A percentile compares a stretch with the other conserved stretches of the same genome.
Evolutionary conservation across 2,888 invertebrate genomes (phyloP).

Genomic region (Trichogramma dendrolimi): DNA sequence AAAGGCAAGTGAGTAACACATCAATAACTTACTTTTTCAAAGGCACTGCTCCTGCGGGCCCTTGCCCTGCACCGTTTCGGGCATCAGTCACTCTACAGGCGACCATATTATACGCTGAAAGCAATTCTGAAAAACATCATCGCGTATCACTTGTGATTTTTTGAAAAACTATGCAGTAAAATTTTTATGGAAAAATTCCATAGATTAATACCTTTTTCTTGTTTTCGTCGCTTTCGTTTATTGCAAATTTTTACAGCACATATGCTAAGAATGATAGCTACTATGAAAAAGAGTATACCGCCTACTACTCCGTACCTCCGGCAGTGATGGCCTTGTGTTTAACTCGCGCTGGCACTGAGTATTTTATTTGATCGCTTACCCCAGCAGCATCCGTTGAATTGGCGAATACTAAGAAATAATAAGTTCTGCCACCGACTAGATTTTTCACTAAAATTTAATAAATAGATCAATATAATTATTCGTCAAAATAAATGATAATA

Average conservation of each 20-base stretch:
- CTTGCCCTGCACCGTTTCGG: slow-evolving; percentile 74
- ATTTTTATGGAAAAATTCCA: background rate
- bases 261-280: slow-evolving; percentile 93
- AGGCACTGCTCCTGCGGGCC: slow-evolving; percentile 88
- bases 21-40: slow-evolving; percentile 85
- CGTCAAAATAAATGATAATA: background rate
- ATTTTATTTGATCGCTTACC: slow-evolving; percentile 82
- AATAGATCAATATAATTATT: background rate
- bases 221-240: slow-evolving; percentile 93
- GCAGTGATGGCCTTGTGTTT: slow-evolving; percentile 95
- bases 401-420: slow-evolving; percentile 87
- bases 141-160: background rate
- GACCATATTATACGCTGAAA: slow-evolving; percentile 98
- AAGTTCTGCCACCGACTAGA: slow-evolving; percentile 84
- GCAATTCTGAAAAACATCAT: slow-evolving; percentile 51
- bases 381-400: slow-evolving; percentile 78
- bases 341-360: slow-evolving; percentile 83
- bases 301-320: slow-evolving; percentile 95
- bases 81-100: slow-evolving; percentile 93
- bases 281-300: slow-evolving; percentile 94
- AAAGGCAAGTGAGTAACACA: background rate
- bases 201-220: slow-evolving; percentile 80
- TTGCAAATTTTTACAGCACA: slow-evolving; percentile 98
- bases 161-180: slow-evolving; percentile 4
- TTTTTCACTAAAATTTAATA: slow-evolving; percentile 69